Evolutionary conservation across 1,140 invertebrate genomes (phyloP).

Genomic region (Drosophila ananassae): DNA sequence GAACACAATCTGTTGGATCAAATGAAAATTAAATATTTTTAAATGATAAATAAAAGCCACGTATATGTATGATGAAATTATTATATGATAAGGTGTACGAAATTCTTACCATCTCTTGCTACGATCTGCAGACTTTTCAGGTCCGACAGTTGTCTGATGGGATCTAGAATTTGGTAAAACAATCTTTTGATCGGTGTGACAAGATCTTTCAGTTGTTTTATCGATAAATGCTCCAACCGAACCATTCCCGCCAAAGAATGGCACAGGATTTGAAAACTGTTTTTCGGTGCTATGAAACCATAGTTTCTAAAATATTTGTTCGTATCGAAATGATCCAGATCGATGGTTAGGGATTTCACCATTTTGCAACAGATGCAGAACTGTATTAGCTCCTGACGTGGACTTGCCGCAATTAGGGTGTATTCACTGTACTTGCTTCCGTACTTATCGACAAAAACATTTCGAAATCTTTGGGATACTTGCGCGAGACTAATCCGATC

Average conservation of each 20-base stretch:
- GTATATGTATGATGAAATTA: too few species aligned
- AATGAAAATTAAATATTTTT: too few species aligned
- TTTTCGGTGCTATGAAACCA: slow-evolving; percentile 18
- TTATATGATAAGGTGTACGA: neutral
- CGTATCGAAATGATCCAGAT: slow-evolving; percentile 46
- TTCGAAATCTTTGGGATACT: slow-evolving; percentile 50
- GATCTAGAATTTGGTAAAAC: slow-evolving; percentile 40
- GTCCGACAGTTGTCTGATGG: slow-evolving; percentile 14
- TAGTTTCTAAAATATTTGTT: neutral
- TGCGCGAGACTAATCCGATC: slow-evolving; percentile 48
- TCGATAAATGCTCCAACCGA: slow-evolving; percentile 18
- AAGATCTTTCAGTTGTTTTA: slow-evolving; percentile 21
- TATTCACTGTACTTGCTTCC: slow-evolving; percentile 25
- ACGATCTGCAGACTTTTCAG: slow-evolving; percentile 38
- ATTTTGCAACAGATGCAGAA: slow-evolving; percentile 49
- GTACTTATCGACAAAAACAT: slow-evolving; percentile 27
- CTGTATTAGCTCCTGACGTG: slow-evolving; percentile 23
- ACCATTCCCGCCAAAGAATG: slow-evolving; percentile 36
- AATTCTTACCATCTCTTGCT: slow-evolving; percentile 34
- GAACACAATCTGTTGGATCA: slow-evolving; percentile 27
- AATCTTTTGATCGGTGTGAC: slow-evolving; percentile 16
- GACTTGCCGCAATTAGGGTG: slow-evolving; percentile 12
- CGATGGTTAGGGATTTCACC: slow-evolving; percentile 38
- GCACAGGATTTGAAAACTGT: slow-evolving; percentile 37
- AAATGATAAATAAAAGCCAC: neutral